Base-by-base conservation (phyloP, 64 coral and sea anemone species). In the Pocillopora verrucosa region DNA sequence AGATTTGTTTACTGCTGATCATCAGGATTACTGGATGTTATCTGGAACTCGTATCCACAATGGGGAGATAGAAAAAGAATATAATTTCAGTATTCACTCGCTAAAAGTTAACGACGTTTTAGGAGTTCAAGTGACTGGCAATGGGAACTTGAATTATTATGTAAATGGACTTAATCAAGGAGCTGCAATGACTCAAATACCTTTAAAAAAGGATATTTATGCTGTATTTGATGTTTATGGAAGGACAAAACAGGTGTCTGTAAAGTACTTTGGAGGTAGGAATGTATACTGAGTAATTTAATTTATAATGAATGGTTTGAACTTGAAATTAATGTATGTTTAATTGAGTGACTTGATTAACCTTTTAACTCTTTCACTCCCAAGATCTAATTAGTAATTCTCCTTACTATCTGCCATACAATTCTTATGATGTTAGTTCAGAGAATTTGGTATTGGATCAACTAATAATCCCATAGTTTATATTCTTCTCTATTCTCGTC, bases 191-290 rank as follows among this genome's bases (percentile, higher is more conserved):
- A 74, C 89, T 76, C 91, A 74, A 16, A 93, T 99, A 76, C 97
- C 97, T 80, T 83, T 73, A 15, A 91, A 95, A 81, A 99, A 93
- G 59, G 89, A 94, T 37, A 79, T 99, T 5, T 99, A 93, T 93
- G 90, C 64, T 88, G 84, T 99, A 63, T 95, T 95, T 93, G 97
- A 99, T 95, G 94, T 99, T 79, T 99, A 99, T 89, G 97, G 97
- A 63, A 91, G 91, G 85, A 95, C 94, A 86, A 99, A 99, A 58
- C 91, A 95, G 80, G 94, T 99, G 0, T 90, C 97, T 7, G 84
- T 89, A 84, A 95, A 99, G 86, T 99, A 93, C 70, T 95, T 93
- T 95, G 93, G 91, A 93, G 97, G 97, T 99, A 85, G 60, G 75
- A 15, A 67, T 84, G 0, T 1, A 19, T 36, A 62, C 9, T 19